Evolutionary conservation across 1,140 invertebrate species (phyloP).

Genomic region (Drosophila sp.): DNA sequence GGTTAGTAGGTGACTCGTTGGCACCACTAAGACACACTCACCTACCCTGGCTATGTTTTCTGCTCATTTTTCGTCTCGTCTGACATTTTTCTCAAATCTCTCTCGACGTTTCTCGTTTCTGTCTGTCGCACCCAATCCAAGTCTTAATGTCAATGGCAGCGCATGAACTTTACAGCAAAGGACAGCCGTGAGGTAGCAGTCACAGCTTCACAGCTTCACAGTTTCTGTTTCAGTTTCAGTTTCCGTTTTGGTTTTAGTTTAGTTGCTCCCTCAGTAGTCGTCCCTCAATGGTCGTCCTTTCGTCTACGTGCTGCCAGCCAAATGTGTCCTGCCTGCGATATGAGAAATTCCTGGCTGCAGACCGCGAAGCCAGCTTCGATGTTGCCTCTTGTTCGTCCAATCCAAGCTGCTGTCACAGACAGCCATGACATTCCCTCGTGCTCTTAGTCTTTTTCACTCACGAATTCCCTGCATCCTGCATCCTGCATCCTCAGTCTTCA

Average conservation of each 20-base stretch:
- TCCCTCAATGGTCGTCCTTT: neutral
- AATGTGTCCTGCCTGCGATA: conserved; percentile 48
- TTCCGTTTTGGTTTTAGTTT: neutral
- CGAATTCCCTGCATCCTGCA: conserved; percentile 17
- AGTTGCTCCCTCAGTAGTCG: neutral
- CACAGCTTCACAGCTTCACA: neutral
- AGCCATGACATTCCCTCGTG: conserved; percentile 15
- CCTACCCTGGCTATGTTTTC: conserved; percentile 61
- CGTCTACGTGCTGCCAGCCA: conserved; percentile 27
- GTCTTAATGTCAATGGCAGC: conserved; percentile 47
- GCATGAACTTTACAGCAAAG: conserved; percentile 33
- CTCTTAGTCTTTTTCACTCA: neutral
- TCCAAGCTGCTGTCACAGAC: conserved; percentile 56
- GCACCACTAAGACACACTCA: conserved; percentile 42
- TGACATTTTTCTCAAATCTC: conserved; percentile 80
- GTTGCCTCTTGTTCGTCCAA: conserved; percentile 30
- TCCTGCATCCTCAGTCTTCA: conserved; percentile 14
- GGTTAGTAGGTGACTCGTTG: neutral
- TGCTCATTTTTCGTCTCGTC: conserved; percentile 67
- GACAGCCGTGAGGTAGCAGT: conserved; percentile 18
- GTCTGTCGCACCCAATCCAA: conserved; percentile 26
- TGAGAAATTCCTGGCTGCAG: conserved; percentile 62
- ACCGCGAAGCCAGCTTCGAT: conserved; percentile 19
- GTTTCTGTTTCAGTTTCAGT: conserved; percentile 4
- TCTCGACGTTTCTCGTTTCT: no score